Conservation (phyloP, 1,140 invertebrate genomes). For the Drosophila tropicalis region DNA sequence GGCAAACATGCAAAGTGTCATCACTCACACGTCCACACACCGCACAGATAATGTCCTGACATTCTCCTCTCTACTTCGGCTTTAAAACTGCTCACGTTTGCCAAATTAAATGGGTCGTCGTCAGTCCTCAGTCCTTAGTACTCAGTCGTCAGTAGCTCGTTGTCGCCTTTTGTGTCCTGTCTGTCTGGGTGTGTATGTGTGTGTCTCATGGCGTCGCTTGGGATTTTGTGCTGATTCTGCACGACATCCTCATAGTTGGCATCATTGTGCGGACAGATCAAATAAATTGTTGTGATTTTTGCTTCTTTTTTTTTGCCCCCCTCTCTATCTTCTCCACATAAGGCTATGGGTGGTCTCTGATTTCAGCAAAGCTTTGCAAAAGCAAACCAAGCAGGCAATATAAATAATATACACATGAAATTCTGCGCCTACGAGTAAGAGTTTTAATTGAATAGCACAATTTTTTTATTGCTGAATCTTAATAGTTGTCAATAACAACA, state of each 20-base stretch:
- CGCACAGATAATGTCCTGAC: constrained; percentile 25
- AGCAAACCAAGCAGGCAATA: constrained; percentile 59
- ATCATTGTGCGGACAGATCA: constrained; percentile 78
- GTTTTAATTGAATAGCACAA: constrained; percentile 50
- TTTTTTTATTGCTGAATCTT: constrained; percentile 17
- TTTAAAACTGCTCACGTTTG: constrained; percentile 80
- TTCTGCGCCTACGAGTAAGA: constrained; percentile 27
- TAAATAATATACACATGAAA: constrained; percentile 59
- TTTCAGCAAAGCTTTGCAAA: constrained; percentile 70
- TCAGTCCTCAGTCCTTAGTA: constrained; percentile 21
- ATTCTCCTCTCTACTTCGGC: constrained; percentile 38
- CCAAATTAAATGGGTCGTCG: constrained; percentile 80
- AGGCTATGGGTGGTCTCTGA: constrained; percentile 43
- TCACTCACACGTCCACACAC: constrained; percentile 76
- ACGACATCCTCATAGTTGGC: constrained; percentile 73
- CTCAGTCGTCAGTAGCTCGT: constrained; percentile 42
- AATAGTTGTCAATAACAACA: constrained; percentile 27
- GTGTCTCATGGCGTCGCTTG: constrained; percentile 31
- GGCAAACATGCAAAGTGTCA: constrained; percentile 82
- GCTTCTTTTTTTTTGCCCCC: constrained; percentile 11
- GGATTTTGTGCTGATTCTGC: constrained; percentile 74
- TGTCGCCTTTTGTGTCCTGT: constrained; percentile 67
- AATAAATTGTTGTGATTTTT: constrained; percentile 77
- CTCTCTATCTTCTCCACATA: constrained; percentile 11
- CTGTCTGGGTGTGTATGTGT: neutral